Conservation (phyloP, 1,140 invertebrate genomes). For the Penaeus indicus region DNA sequence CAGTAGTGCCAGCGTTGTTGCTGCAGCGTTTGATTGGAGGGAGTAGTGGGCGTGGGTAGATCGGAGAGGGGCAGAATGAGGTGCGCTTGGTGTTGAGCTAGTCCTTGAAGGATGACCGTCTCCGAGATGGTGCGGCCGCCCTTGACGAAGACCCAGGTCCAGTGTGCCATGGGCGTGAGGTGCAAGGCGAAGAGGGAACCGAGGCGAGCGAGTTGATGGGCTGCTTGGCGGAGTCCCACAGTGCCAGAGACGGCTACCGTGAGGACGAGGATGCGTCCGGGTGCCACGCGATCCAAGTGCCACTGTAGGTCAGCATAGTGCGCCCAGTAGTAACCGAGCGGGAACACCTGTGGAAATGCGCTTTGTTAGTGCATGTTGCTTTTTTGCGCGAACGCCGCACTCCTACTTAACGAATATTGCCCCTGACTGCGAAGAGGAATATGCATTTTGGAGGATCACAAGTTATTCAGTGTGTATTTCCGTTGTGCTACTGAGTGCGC, state of each 20-base stretch:
- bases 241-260: conserved; percentile 46
- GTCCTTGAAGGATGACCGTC: conserved; percentile 36
- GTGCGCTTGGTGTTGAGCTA: conserved; percentile 30
- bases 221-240: conserved; percentile 53
- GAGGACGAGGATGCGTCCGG: conserved; percentile 56
- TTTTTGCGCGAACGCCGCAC: too few species aligned
- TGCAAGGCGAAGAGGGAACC: conserved; percentile 56
- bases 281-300: conserved; percentile 56
- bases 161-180: conserved; percentile 49
- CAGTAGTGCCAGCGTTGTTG: too few species aligned
- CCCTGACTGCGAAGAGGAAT: too few species aligned
- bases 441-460: too few species aligned
- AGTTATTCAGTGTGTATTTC: too few species aligned
- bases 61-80: not conserved
- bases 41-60: not conserved
- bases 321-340: conserved; percentile 52
- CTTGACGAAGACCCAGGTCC: conserved; percentile 65
- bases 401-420: too few species aligned
- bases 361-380: too few species aligned
- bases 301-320: conserved; percentile 61
- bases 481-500: too few species aligned
- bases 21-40: too few species aligned
- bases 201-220: conserved; percentile 11
- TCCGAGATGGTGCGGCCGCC: conserved; percentile 63
- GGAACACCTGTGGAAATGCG: conserved; percentile 47